Percentiles rank a stretch among this genome's conserved stretches.
Evolutionary conservation across 1,140 invertebrate genomes (phyloP).

Genomic region (Scaptomyza pallida): DNA sequence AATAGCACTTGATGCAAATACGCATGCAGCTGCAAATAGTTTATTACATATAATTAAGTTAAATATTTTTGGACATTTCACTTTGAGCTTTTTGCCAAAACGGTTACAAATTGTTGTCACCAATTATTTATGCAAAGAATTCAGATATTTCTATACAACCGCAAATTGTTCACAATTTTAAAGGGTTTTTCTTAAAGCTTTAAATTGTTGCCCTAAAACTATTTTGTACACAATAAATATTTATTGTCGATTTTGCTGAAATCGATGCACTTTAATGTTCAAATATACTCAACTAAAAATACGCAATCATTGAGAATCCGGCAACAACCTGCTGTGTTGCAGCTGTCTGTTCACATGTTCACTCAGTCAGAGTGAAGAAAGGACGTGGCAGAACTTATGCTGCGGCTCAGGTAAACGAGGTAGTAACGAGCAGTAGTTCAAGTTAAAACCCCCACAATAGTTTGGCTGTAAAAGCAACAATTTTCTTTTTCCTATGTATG

Average conservation of each 20-base stretch:
- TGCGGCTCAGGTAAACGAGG: neutral
- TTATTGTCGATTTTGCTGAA: constrained; percentile 15
- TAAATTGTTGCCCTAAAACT: too few relatives aligned
- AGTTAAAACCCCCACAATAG: neutral
- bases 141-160: too few relatives aligned
- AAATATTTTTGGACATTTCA: too few relatives aligned
- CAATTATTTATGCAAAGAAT: too few relatives aligned
- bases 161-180: too few relatives aligned
- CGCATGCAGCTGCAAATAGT: too few relatives aligned
- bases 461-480: constrained; percentile 22
- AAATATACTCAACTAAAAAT: constrained; percentile 3
- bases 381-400: neutral
- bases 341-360: constrained; percentile 29
- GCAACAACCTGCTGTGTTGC: constrained; percentile 11
- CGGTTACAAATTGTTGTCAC: too few relatives aligned
- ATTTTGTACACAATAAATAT: constrained; percentile 6
- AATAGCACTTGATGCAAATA: too few relatives aligned
- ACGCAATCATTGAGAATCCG: constrained; percentile 10
- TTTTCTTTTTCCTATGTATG: neutral
- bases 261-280: constrained; percentile 1
- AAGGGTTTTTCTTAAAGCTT: too few relatives aligned
- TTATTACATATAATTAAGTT: too few relatives aligned
- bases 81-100: too few relatives aligned
- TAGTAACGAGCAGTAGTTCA: neutral
- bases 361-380: constrained; percentile 12